These are phyloP conservation scores for Syrmaticus mikado DNA, from an alignment of 2,113 vertebrate species.

Conservation along the genomic window DNA sequence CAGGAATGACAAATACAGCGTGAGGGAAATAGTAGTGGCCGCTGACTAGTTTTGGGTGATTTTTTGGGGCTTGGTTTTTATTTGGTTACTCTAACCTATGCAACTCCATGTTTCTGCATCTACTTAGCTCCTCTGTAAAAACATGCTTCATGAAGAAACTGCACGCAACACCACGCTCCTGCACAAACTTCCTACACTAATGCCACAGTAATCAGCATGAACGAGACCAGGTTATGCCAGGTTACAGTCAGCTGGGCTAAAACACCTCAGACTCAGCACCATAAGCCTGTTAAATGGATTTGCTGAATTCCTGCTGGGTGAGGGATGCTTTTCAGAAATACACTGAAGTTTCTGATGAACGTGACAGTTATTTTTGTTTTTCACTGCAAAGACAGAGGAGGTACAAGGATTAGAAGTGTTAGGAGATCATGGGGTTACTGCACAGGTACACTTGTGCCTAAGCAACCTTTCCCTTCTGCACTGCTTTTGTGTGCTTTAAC, in stretches of 20 bases:
- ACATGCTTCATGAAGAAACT: neutral
- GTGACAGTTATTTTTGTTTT: neutral
- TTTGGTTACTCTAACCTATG: neutral
- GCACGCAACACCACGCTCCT: neutral
- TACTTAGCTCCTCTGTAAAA: neutral
- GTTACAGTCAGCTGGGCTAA: neutral
- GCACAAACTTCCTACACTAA: neutral
- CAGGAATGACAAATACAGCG: neutral
- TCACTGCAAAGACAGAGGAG: neutral
- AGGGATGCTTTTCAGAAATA: neutral
- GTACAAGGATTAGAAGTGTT: neutral
- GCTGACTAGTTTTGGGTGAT: neutral
- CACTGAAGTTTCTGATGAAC: constrained; percentile 14
- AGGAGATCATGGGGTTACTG: neutral
- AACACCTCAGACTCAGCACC: neutral
- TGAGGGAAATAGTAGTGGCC: neutral
- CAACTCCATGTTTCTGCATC: neutral
- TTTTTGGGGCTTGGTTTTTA: neutral
- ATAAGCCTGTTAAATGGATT: neutral
- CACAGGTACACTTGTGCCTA: neutral
- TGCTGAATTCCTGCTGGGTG: constrained; percentile 5
- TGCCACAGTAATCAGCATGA: neutral
- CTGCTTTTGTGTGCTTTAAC: neutral
- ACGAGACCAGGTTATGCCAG: neutral
- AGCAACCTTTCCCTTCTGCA: neutral